Evolutionary conservation across 1,140 invertebrate species (phyloP), one percentile per base, ranked within the genome.

Genomic region (Drosophila grimshawi): DNA sequence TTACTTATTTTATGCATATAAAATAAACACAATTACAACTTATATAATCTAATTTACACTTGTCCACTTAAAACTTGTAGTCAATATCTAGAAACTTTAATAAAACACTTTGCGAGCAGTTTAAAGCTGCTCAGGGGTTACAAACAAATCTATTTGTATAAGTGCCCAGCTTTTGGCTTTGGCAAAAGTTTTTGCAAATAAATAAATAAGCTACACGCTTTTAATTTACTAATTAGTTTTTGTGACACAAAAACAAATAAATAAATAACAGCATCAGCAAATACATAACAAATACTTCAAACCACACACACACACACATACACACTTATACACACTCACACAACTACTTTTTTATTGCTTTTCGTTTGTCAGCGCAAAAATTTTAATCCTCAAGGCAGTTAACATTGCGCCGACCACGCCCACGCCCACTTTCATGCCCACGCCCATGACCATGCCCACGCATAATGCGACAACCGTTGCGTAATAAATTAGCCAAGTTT

Each of bases 221-320:
- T 75, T 64, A 75, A 70, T 75, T 75, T 70, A 75, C 72, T 75
- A 64, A 75, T 64, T 70, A 70, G 52, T 57, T 69, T 68, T 55
- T 32, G 33, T 53, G 41, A 37, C 11, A 74, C 33, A 60, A 52
- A 48, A 65, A 61, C 29, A 59, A 45, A 41, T 51, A 61, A 67
- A 56, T 43, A 72, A 67, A 60, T 66, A 46, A 32, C 11, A 46
- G 57, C 37, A 67, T 57, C 4, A 39, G 19, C 19, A 56, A 71
- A 57, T 53, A 55, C 8, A 51, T 11, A 45, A 39, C 19, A 55
- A 52, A 30, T 59, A 49, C 10, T 48, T 27, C 30, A 32, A 56
- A 41, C 6, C 51, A 64, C 5, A 52, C 19, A 48, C n/a, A 46
- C 39, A 66, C 51, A 61, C n/a, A 59, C n/a, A 32, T 19, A 19